A percentile compares a stretch with the other conserved stretches of the same genome.
Evolutionary conservation across 2,113 vertebrate species (phyloP).

Genomic region (Candoia aspera): DNA sequence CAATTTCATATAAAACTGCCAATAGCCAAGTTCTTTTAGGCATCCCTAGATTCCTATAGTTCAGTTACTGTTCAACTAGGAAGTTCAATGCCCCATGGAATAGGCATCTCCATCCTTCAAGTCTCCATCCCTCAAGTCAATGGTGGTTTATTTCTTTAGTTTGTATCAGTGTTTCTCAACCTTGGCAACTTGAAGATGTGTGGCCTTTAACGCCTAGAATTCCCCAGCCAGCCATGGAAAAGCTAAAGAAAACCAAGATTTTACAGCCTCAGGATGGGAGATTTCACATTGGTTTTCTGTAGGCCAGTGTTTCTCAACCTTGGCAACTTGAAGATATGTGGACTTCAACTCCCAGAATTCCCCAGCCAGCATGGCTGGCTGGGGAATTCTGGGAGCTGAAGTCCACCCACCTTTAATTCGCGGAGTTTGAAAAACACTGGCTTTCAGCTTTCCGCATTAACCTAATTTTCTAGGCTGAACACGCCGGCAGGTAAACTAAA

Average conservation of each 20-base stretch:
- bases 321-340: neutral
- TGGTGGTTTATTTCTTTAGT: no score
- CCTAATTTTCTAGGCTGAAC: neutral
- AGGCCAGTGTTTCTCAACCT: neutral
- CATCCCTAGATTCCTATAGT: no score
- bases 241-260: conserved; percentile 70
- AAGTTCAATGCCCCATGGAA: no score
- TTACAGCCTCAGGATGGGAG: neutral
- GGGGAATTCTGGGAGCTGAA: neutral
- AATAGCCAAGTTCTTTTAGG: no score
- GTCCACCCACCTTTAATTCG: neutral
- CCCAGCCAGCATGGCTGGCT: no score
- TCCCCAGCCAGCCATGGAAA: no score
- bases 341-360: neutral
- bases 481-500: neutral
- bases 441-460: neutral
- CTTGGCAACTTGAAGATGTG: neutral
- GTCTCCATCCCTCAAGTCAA: no score
- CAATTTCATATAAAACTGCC: no score
- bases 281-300: neutral
- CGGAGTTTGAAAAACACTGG: neutral
- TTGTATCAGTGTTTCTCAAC: no score
- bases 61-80: no score
- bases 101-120: no score
- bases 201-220: neutral